Conservation (phyloP, 92 coral and sea anemone species). For the Heteractis magnifica region DNA sequence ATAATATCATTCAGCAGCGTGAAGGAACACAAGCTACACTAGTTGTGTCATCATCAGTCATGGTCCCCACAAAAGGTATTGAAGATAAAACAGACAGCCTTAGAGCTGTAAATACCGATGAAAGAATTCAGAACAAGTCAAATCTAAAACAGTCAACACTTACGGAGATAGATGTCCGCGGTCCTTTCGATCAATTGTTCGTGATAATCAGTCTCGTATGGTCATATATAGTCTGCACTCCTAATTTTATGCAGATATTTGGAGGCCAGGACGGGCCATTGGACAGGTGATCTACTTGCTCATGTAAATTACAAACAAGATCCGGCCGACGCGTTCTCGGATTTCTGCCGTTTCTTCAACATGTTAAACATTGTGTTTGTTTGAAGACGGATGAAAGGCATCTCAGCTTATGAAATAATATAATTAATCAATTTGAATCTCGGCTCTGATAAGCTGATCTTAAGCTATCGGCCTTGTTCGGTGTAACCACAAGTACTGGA, state of each 20-base stretch:
- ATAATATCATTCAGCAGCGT: no score
- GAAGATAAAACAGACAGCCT: not conserved
- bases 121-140: not conserved
- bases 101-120: not conserved
- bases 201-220: not conserved
- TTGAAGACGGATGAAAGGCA: slow-evolving; percentile 36
- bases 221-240: slow-evolving; percentile 11
- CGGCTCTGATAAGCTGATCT: not conserved
- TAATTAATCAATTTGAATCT: slow-evolving; percentile 11
- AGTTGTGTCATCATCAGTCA: not conserved
- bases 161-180: not conserved
- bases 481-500: not conserved
- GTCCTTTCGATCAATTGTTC: not conserved
- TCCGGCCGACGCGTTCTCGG: slow-evolving; percentile 36
- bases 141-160: not conserved
- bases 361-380: slow-evolving; percentile 42
- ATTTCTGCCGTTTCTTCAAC: slow-evolving; percentile 34
- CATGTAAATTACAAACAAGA: slow-evolving; percentile 21
- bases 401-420: slow-evolving; percentile 20
- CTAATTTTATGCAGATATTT: slow-evolving; percentile 17
- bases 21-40: not conserved
- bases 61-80: not conserved
- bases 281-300: slow-evolving; percentile 30
- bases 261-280: not conserved
- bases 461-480: slow-evolving; percentile 1